Base-by-base conservation (phyloP, 1,140 invertebrate species). In the Drosophila repletoides region DNA sequence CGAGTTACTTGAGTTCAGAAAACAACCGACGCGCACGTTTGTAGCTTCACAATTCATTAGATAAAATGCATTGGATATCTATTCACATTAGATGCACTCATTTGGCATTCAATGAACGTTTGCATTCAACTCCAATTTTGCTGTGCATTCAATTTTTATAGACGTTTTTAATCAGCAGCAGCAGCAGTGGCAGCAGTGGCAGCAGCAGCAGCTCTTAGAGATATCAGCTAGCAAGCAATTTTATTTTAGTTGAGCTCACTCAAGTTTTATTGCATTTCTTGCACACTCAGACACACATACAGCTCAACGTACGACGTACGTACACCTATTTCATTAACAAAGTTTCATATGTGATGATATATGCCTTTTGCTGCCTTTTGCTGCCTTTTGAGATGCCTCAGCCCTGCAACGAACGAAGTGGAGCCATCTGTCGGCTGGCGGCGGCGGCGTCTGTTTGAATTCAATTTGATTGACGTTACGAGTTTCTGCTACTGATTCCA, bases 391-490 rank as follows among this genome's bases (percentile, higher is more conserved):
- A 29, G 15, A 10, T 17, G 12, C 7, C 5, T 19, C 29, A 12
- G 65, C 46, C 26, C 59, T 22, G 6, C 24, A n/a, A 1, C 26
- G n/a, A n/a, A n/a, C 6, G 1, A 5, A 17, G 21, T 17, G n/a
- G 31, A 53, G 45, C n/a, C 55, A 56, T 55, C 58, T 60, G n/a
- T n/a, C n/a, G n/a, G n/a, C n/a, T n/a, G n/a, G n/a, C n/a, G n/a
- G n/a, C n/a, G 48, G 19, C 19, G 15, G 43, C 14, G 55, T 56
- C 64, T 86, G 80, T 76, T 80, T 86, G 80, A 86, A 86, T 86
- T 80, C 80, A 86, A 86, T 86, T 86, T 86, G 80, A 86, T 86
- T 86, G 80, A 86, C 80, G 80, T 86, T 86, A 80, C 80, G 81
- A 86, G 80, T 67, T 86, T 69, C 81, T 86, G 80, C 81, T 86